phyloP scores from a whole-genome alignment of 2,888 invertebrate genomes.

The Eumerus sabulonum region DNA sequence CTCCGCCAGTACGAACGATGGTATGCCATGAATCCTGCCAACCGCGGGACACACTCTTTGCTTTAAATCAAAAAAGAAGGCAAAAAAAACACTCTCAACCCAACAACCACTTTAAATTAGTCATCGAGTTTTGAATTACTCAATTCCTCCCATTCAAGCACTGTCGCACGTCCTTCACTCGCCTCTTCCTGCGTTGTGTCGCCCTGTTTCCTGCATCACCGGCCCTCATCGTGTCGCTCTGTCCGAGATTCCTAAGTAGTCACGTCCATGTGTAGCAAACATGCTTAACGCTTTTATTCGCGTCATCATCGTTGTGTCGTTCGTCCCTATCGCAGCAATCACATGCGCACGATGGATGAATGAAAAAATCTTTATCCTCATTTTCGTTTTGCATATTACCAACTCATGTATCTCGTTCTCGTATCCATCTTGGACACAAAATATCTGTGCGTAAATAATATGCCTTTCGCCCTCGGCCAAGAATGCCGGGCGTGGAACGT shows the following conservation, averaged over 20 bases:
- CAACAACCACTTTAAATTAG: constrained; percentile 44
- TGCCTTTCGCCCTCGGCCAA: constrained; percentile 33
- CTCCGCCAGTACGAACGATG: too few species aligned
- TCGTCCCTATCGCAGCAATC: constrained; percentile 9
- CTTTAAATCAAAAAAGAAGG: constrained; percentile 10
- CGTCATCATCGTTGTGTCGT: too few species aligned
- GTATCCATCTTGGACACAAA: constrained; percentile 47
- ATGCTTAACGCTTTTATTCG: constrained; percentile 10
- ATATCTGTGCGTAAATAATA: constrained; percentile 62
- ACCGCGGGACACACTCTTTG: background rate
- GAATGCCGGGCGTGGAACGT: constrained; percentile 48
- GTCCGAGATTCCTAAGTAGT: constrained; percentile 26
- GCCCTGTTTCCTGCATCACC: background rate
- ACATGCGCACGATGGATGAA: constrained; percentile 2
- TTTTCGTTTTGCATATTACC: constrained; percentile 27
- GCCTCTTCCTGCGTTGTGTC: too few species aligned
- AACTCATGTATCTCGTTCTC: background rate
- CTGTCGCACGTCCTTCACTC: background rate
- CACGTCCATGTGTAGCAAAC: constrained; percentile 44
- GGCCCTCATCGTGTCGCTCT: background rate
- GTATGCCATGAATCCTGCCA: too few species aligned
- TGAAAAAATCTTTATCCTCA: constrained; percentile 35
- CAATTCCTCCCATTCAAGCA: background rate
- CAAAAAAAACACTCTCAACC: constrained; percentile 21
- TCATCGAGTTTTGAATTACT: constrained; percentile 45